phyloP scores from a whole-genome alignment of 2,113 vertebrate genomes.

The Antigone vipio region DNA sequence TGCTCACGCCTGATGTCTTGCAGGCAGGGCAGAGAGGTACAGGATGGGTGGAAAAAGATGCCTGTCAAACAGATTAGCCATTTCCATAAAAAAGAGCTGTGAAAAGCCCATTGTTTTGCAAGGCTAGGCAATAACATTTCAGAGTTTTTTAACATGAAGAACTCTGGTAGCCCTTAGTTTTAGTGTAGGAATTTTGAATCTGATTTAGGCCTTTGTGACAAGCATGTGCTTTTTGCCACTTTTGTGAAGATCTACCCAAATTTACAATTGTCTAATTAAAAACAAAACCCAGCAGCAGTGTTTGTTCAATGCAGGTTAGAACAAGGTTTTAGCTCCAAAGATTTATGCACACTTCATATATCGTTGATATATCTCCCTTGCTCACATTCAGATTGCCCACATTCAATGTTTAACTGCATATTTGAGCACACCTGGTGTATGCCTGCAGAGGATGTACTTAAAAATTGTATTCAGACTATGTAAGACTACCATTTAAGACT shows the following conservation, averaged over 20 bases:
- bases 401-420: not conserved
- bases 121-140: not conserved
- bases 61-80: not conserved
- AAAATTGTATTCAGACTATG: not conserved
- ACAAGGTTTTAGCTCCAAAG: not conserved
- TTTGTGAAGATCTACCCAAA: not conserved
- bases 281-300: not conserved
- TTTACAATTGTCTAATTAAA: not conserved
- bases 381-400: not conserved
- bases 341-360: not conserved
- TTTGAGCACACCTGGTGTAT: not conserved
- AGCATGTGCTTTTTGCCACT: not conserved
- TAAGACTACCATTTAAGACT: not conserved
- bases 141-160: not conserved
- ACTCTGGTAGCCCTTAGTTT: not conserved
- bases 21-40: not conserved
- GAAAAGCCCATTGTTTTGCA: not conserved
- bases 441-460: not conserved
- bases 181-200: not conserved
- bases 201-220: not conserved
- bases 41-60: not conserved
- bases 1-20: not conserved
- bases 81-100: not conserved
- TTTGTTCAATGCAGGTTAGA: not conserved
- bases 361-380: not conserved